A percentile compares a stretch with the other conserved stretches of the same genome.
Conservation (phyloP, 1,140 invertebrate genomes). For the Drosophila kikkawai region DNA sequence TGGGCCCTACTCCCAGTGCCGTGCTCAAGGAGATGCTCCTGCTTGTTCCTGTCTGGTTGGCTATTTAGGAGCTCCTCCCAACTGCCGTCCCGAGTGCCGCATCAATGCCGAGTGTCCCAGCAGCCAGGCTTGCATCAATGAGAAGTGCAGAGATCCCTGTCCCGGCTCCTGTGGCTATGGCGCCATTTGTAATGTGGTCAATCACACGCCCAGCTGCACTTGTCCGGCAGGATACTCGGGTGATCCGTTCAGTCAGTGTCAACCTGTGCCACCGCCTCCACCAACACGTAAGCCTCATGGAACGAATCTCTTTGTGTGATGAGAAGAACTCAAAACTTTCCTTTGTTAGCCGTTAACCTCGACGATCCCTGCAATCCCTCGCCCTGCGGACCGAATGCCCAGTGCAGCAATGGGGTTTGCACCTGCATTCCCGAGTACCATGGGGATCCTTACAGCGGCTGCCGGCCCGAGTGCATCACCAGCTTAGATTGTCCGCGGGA, state of each 20-base stretch:
- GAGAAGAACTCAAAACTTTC: conserved; percentile 86
- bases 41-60: conserved; percentile 89
- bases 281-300: conserved; percentile 65
- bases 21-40: conserved; percentile 87
- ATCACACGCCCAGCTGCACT: conserved; percentile 89
- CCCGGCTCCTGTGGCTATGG: conserved; percentile 89
- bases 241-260: conserved; percentile 89
- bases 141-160: conserved; percentile 90
- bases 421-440: conserved; percentile 91
- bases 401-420: conserved; percentile 90
- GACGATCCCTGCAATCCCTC: conserved; percentile 88
- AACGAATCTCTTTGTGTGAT: conserved; percentile 42
- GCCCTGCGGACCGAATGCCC: conserved; percentile 91
- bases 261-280: conserved; percentile 85
- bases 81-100: conserved; percentile 90
- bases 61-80: conserved; percentile 90
- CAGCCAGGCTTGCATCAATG: conserved; percentile 89
- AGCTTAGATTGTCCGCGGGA: conserved; percentile 91
- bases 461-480: conserved; percentile 92
- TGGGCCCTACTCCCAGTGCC: conserved; percentile 89
- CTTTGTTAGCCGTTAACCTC: conserved; percentile 79
- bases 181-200: conserved; percentile 89
- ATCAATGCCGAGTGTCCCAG: conserved; percentile 90
- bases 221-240: conserved; percentile 89
- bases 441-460: conserved; percentile 93